phyloP scores from a whole-genome alignment of 2,797 vertebrate genomes.

The Pangasius macronema region DNA sequence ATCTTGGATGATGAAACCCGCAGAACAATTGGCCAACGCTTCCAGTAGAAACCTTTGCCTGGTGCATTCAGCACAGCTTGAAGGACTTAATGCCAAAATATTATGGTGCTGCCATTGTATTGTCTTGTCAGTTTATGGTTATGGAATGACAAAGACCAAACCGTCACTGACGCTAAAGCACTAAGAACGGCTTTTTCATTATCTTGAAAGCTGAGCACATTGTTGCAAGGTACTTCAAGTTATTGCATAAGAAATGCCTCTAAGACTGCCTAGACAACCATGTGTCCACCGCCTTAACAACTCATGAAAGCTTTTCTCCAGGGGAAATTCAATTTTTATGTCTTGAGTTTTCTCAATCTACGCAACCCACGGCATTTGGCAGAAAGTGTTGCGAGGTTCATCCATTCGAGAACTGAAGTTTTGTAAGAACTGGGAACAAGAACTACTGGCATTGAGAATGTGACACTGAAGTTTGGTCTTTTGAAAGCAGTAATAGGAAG shows the following conservation, averaged over 20 bases:
- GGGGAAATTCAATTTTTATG: conserved; percentile 1
- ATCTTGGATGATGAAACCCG: conserved; percentile 31
- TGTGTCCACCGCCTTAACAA: conserved; percentile 18
- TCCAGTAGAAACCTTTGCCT: conserved; percentile 15
- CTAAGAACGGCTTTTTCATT: not conserved
- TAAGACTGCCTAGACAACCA: conserved; percentile 23
- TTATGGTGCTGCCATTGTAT: conserved; percentile 69
- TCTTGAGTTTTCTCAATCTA: conserved; percentile 5
- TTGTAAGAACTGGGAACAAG: not conserved
- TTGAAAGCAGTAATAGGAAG: conserved; percentile 32
- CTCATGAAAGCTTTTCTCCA: not conserved
- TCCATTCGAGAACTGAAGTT: conserved; percentile 8
- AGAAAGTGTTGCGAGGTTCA: conserved; percentile 10
- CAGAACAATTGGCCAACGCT: not conserved
- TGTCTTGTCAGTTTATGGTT: conserved; percentile 73
- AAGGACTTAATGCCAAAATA: conserved; percentile 35
- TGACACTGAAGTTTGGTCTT: conserved; percentile 15
- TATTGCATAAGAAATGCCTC: conserved; percentile 15
- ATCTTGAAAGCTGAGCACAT: not conserved
- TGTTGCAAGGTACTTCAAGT: conserved; percentile 7
- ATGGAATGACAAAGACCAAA: conserved; percentile 75
- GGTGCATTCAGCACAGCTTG: conserved; percentile 7
- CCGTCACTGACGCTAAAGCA: conserved; percentile 33
- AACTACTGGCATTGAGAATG: conserved; percentile 5
- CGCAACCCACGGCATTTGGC: conserved; percentile 34